Evolutionary conservation across 2,797 vertebrate species (phyloP), one percentile per base, ranked within the genome.

Genomic region (Chloroceryle inda): DNA sequence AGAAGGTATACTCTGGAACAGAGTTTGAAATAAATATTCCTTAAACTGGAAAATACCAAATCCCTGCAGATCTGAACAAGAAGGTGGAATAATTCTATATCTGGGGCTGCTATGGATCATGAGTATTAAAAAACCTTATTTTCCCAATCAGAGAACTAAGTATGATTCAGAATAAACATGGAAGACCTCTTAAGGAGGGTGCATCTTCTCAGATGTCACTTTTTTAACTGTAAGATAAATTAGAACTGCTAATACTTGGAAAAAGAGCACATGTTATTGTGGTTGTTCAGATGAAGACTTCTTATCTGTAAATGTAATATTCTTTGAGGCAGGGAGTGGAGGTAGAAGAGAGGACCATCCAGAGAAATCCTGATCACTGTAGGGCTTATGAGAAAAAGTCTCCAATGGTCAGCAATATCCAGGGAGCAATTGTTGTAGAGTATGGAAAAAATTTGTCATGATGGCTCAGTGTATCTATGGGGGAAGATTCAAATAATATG

Each of bases 71-170:
- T 75, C 23, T 45, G 38, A 52, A 15, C 44, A 61, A 66, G 55
- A 89, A 63, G 38, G 31, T 63, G 35, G 24, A 22, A 55, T 75
- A 73, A 55, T 90, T 76, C n/a, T 5, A 1, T 85, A n/a, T 76
- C 61, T 79, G n/a, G 45, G 27, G 13, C 47, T 85, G 63, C 74
- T 72, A 12, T 75, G 37, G 13, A 50, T 68, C 89, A 38, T 62
- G 52, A 52, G 6, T 85, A 44, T 85, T 76, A 82, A 76, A 82
- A 76, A 96, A 94, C 10, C 31, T 83, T 75, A 29, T 92, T 88
- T 92, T 93, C 38, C 35, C 73, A 69, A 35, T 33, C 29, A 26
- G 9, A 66, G 24, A 80, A 50, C 10, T 44, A 80, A 49, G 19
- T 71, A 27, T 35, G n/a, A 58, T 67, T 83, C 23, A 19, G 35